These are phyloP conservation scores for Silurus lanzhouensis DNA, from an alignment of 2,797 vertebrate genomes.

Conservation along the genomic window DNA sequence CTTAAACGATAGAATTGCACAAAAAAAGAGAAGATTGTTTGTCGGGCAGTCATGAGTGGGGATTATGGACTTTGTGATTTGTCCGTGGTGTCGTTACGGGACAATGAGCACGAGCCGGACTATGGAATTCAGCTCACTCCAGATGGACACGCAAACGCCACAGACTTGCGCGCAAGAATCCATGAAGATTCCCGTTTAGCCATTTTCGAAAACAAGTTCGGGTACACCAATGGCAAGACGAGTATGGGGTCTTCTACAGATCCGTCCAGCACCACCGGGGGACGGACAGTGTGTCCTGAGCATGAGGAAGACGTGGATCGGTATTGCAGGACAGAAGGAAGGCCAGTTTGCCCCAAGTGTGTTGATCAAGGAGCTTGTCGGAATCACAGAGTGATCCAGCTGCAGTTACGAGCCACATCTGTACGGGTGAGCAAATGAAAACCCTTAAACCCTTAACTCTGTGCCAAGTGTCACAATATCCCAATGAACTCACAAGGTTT, in stretches of 20 bases:
- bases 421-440: constrained; percentile 71
- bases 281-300: constrained; percentile 65
- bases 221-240: constrained; percentile 25
- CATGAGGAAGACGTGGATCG: constrained; percentile 74
- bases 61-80: constrained; percentile 63
- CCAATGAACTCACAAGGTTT: neutral
- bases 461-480: neutral
- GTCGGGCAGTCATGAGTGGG: constrained; percentile 63
- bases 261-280: constrained; percentile 59
- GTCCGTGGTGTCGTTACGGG: constrained; percentile 56
- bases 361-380: constrained; percentile 69
- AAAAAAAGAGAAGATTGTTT: neutral
- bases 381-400: constrained; percentile 74
- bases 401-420: constrained; percentile 73
- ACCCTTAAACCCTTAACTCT: neutral
- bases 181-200: neutral
- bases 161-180: neutral
- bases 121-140: neutral
- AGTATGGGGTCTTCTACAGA: constrained; percentile 11
- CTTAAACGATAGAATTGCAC: neutral
- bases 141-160: constrained; percentile 17
- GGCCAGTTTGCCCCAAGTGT: constrained; percentile 77
- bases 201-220: neutral
- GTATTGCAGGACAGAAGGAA: constrained; percentile 80
- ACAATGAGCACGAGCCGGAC: constrained; percentile 45